phyloP scores from a whole-genome alignment of 2,113 vertebrate genomes.

The Scomber scombrus region DNA sequence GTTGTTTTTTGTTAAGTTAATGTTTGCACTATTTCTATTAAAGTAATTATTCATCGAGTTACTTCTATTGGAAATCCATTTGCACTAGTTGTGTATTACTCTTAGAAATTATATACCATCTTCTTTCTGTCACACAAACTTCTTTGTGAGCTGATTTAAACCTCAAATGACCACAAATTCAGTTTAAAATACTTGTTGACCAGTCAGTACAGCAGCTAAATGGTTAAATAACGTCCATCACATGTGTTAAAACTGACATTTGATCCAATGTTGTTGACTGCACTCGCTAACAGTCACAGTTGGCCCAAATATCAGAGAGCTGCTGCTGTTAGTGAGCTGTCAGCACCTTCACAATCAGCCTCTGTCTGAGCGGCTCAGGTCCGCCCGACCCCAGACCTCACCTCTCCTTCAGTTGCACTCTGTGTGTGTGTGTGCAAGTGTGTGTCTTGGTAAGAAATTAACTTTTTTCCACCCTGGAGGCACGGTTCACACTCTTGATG shows the following conservation, averaged over 20 bases:
- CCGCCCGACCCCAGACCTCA: conserved; percentile 54
- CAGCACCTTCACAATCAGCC: conserved; percentile 71
- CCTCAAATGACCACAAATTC: too few species aligned
- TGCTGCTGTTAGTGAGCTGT: conserved; percentile 53
- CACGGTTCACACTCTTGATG: conserved; percentile 31
- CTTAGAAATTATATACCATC: too few species aligned
- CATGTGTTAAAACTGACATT: conserved; percentile 2
- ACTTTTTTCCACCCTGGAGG: conserved; percentile 56
- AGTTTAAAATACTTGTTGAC: neutral
- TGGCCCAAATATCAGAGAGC: conserved; percentile 42
- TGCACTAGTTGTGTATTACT: too few species aligned
- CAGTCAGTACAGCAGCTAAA: neutral
- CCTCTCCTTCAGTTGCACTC: conserved; percentile 56
- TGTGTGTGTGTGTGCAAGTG: conserved; percentile 17
- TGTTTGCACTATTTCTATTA: too few species aligned
- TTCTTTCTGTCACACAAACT: too few species aligned
- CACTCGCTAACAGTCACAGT: neutral
- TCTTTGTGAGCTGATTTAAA: too few species aligned
- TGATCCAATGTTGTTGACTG: conserved; percentile 1
- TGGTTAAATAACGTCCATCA: neutral
- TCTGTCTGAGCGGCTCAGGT: conserved; percentile 56
- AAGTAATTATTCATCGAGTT: too few species aligned
- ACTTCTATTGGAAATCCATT: too few species aligned
- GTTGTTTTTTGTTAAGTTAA: too few species aligned
- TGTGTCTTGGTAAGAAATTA: conserved; percentile 62